Conservation (phyloP, 2,888 invertebrate species). For the Ectemnius continuus region DNA sequence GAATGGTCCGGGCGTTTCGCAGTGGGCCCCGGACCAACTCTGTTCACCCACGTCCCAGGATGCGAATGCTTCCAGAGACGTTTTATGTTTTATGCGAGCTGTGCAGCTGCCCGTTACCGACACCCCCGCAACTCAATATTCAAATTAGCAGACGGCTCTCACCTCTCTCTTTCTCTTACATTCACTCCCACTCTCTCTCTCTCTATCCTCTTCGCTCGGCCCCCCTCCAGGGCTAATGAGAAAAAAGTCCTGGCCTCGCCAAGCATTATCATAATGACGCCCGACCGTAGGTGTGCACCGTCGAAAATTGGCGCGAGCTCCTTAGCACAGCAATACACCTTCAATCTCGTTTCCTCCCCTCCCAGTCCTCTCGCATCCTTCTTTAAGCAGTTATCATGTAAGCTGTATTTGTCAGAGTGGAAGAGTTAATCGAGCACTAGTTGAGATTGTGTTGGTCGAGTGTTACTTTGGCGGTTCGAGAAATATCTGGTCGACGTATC, state of each 20-base stretch:
- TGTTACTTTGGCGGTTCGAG: no score
- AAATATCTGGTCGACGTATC: not conserved
- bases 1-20: no score
- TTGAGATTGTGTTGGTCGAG: no score
- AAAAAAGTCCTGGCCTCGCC: constrained; percentile 57
- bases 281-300: constrained; percentile 48
- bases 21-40: constrained; percentile 18
- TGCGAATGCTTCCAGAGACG: constrained; percentile 69
- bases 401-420: no score
- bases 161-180: constrained; percentile 44
- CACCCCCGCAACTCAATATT: constrained; percentile 77
- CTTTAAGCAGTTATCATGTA: no score
- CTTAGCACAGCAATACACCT: not conserved
- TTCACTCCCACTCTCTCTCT: constrained; percentile 41
- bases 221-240: constrained; percentile 56
- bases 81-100: constrained; percentile 74
- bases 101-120: constrained; percentile 74
- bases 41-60: constrained; percentile 57
- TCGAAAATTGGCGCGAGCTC: constrained; percentile 8
- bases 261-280: constrained; percentile 64
- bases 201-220: constrained; percentile 41
- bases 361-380: not conserved
- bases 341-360: not conserved
- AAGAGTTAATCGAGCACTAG: no score
- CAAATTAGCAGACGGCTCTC: constrained; percentile 71